These are phyloP conservation scores for Leptopilina myrica DNA, from an alignment of 2,888 invertebrate species.

Conservation along the genomic window DNA sequence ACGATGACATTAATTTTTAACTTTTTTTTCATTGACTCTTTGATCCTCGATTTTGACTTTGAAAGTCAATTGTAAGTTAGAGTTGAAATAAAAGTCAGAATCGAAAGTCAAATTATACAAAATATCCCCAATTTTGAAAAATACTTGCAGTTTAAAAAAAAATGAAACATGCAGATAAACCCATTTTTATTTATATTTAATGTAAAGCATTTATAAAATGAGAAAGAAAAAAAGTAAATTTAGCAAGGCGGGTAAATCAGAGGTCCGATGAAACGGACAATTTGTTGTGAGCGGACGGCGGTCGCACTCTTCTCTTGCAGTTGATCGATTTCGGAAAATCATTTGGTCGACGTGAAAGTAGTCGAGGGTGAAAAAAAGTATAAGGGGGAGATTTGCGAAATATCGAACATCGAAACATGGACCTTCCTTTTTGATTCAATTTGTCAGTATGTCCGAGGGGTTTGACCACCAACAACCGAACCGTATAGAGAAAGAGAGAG, in stretches of 20 bases:
- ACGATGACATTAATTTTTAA: no score
- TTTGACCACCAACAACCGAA: constrained; percentile 49
- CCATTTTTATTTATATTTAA: no score
- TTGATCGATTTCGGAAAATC: constrained; percentile 41
- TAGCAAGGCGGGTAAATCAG: constrained; percentile 23
- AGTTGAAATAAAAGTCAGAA: no score
- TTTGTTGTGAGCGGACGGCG: constrained; percentile 28
- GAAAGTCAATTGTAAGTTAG: no score
- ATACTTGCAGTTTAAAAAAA: no score
- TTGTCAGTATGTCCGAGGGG: constrained; percentile 61
- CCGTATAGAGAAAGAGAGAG: no score
- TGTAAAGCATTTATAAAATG: not conserved
- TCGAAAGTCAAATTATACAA: no score
- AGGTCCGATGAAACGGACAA: constrained; percentile 7
- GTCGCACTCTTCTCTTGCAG: not conserved
- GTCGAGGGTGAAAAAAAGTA: constrained; percentile 18
- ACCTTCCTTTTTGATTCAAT: constrained; percentile 63
- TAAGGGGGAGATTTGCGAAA: constrained; percentile 38
- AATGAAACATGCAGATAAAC: no score
- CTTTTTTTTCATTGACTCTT: no score
- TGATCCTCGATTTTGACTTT: no score
- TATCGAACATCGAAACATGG: constrained; percentile 50
- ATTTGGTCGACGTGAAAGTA: constrained; percentile 33
- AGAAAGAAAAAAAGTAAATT: constrained; percentile 19
- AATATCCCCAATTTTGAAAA: no score